Percentiles rank a stretch among this genome's conserved stretches.
These are phyloP conservation scores for Scelioninae gen. 2 DNA, from an alignment of 2,888 invertebrate species.

Conservation along the genomic window DNA sequence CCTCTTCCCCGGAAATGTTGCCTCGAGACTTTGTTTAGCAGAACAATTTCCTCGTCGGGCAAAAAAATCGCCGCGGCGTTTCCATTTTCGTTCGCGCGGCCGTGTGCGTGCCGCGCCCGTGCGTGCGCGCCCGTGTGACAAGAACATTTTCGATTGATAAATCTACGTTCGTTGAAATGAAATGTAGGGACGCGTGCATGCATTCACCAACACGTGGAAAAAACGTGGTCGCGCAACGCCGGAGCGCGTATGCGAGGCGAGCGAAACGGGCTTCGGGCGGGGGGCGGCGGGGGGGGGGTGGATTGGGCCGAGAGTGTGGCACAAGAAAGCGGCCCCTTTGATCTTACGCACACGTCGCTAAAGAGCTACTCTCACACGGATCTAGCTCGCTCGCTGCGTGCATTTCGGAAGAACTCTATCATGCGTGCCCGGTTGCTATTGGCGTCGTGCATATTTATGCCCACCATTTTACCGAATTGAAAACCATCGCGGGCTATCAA, in stretches of 20 bases:
- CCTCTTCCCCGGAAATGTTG: too few relatives aligned
- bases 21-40: conserved; percentile 24
- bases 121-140: conserved; percentile 34
- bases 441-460: conserved; percentile 53
- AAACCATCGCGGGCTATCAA: conserved; percentile 46
- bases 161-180: conserved; percentile 57
- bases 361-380: conserved; percentile 57
- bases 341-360: conserved; percentile 58
- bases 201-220: conserved; percentile 56
- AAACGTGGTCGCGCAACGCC: conserved; percentile 51
- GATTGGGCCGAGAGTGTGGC: conserved; percentile 59
- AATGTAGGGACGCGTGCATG: conserved; percentile 57
- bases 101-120: conserved; percentile 7
- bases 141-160: conserved; percentile 59
- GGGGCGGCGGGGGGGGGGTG: conserved; percentile 47
- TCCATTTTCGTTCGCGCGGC: conserved; percentile 13
- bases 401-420: conserved; percentile 57
- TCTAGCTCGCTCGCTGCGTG: conserved; percentile 44
- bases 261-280: conserved; percentile 43
- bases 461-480: conserved; percentile 40
- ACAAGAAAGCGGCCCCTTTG: conserved; percentile 60
- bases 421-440: conserved; percentile 52
- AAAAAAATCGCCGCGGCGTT: conserved; percentile 34
- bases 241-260: conserved; percentile 53
- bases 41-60: conserved; percentile 19